Base-by-base conservation (phyloP, 2,113 vertebrate species). In the Myrmecobius fasciatus region DNA sequence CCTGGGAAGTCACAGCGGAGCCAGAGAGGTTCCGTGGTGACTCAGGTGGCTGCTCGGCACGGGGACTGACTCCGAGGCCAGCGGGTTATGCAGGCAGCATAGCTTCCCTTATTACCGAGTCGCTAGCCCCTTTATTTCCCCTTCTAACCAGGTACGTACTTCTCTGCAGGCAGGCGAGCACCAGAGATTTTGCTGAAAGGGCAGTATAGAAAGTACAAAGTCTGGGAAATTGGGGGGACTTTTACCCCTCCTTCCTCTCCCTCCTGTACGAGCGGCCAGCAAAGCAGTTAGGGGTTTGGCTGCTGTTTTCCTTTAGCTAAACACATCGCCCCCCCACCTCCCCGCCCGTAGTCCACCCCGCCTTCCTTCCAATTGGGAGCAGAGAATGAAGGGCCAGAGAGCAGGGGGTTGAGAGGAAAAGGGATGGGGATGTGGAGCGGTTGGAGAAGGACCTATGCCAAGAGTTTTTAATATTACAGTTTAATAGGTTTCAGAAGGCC, bases 391-490 rank as follows among this genome's bases (percentile, higher is more conserved):
- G 97, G 96, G 96, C 95, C 97, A 96, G 97, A 97, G 97, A 47
- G n/a, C 20, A 43, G 36, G 67, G 67, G 60, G 31, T 36, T 67
- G 60, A 67, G 31, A 67, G 60, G 60, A 43, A 83, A 31, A 31
- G 89, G 89, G 47, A 47, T 89, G 89, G 43, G 48, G 47, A 25
- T 20, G 89, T n/a, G 48, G 25, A 51, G 26, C 25, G 89, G 89
- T n/a, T n/a, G 60, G 31, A 83, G 49, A 75, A 92, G 95, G 97
- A 96, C 97, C 97, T 95, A 96, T 97, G 97, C 97, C 97, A 97
- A 97, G 97, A 97, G 95, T 97, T 96, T 96, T 97, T 97, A 97
- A 98, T 97, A 97, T 97, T 98, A 96, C 97, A 97, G 97, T 97
- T 97, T 97, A 96, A 97, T 97, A 97, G 96, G 97, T 96, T 97